These are phyloP conservation scores for Thymelicus lineola DNA, from an alignment of 2,888 invertebrate genomes.

Conservation along the genomic window DNA sequence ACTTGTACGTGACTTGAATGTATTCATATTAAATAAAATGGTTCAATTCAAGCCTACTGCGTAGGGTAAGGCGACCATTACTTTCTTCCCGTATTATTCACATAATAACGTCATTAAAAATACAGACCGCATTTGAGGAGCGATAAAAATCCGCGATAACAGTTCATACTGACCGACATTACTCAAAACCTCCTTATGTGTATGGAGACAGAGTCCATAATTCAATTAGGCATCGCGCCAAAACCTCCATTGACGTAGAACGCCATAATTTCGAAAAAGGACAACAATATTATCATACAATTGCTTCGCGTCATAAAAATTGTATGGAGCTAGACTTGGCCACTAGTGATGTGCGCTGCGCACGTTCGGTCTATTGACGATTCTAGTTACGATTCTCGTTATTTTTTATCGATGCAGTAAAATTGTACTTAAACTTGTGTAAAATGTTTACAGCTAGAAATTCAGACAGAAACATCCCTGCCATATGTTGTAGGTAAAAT, in stretches of 20 bases:
- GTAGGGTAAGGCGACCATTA: constrained; percentile 38
- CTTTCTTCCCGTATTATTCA: constrained; percentile 46
- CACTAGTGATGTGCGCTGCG: constrained; percentile 43
- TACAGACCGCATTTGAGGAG: constrained; percentile 44
- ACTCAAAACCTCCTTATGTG: constrained; percentile 36
- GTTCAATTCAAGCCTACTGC: constrained; percentile 14
- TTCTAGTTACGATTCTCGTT: constrained; percentile 10
- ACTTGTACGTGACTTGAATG: neutral
- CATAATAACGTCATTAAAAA: constrained; percentile 45
- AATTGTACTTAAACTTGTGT: no score
- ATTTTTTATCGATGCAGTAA: neutral
- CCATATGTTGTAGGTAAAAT: no score
- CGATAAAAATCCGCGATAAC: constrained; percentile 45
- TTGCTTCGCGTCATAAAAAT: constrained; percentile 64
- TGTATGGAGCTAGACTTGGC: constrained; percentile 44
- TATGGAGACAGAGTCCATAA: constrained; percentile 37
- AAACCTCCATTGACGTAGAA: constrained; percentile 61
- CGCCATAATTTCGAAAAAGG: constrained; percentile 76
- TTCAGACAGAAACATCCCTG: no score
- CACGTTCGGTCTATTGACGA: neutral
- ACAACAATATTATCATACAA: constrained; percentile 78
- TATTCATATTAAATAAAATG: constrained; percentile 4
- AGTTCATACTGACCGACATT: constrained; percentile 36
- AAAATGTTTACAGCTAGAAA: no score
- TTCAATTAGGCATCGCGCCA: constrained; percentile 36